A percentile compares a stretch with the other conserved stretches of the same genome.
Conservation (phyloP, 2,113 vertebrate genomes). For the Naja naja region DNA sequence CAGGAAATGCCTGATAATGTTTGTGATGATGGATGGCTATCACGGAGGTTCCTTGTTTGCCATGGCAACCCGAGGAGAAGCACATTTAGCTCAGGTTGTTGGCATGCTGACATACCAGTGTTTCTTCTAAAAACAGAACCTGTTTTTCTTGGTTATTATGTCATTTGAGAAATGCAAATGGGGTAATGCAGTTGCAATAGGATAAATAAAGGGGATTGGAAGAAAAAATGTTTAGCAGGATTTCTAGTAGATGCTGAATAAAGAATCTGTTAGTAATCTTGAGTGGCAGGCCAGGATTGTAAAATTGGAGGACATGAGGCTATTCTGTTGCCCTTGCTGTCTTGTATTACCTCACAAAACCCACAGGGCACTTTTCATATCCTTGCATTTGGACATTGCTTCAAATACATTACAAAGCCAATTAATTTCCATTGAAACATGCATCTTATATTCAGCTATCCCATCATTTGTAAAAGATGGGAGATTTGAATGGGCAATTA, state of each 20-base stretch:
- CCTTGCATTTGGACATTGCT: not conserved
- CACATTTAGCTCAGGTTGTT: constrained; percentile 38
- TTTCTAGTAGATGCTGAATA: not conserved
- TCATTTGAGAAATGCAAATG: constrained; percentile 8
- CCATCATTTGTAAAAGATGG: not conserved
- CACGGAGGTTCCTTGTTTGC: constrained; percentile 42
- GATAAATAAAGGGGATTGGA: not conserved
- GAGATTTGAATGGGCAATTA: not conserved
- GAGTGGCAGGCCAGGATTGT: not conserved
- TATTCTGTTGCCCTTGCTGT: not conserved
- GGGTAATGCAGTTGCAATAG: not conserved
- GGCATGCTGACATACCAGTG: constrained; percentile 40
- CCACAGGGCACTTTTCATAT: too few species aligned
- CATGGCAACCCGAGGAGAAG: constrained; percentile 54
- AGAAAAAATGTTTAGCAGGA: not conserved
- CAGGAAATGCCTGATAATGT: constrained; percentile 48
- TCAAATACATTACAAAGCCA: not conserved
- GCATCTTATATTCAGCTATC: not conserved
- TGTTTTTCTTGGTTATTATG: constrained; percentile 18
- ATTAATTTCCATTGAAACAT: not conserved
- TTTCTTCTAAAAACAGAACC: constrained; percentile 15
- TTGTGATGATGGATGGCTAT: constrained; percentile 35
- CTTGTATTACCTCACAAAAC: not conserved
- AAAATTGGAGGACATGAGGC: too few species aligned
- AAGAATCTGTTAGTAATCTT: not conserved